Evolutionary conservation across 2,888 invertebrate genomes (phyloP), one percentile per base, ranked within the genome.

Genomic region (Perdita meconis): DNA sequence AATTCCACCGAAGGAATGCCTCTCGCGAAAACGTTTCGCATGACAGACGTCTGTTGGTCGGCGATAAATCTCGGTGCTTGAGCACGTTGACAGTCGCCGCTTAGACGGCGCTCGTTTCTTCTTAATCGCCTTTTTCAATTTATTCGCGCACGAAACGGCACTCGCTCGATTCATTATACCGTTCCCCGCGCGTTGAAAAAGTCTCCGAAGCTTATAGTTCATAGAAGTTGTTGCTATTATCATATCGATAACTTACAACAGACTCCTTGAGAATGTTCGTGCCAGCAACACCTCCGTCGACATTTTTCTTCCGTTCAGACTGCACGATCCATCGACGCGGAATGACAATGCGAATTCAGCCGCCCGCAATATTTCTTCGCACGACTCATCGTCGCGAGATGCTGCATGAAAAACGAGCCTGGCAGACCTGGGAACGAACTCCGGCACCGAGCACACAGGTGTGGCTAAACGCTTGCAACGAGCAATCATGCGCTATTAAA

Each of bases 401-500:
- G 36, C 70, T 38, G 40, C 77, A 70, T 78, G 74, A 82, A 78
- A 81, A 78, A 81, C 66, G 66, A 61, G 65, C 55, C 44, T 40
- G 55, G 53, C 63, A 75, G 78, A 82, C 47, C 69, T 72, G 82
- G 61, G 84, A 81, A 81, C 82, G 55, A 72, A 81, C 71, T 74
- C 34, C 38, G 66, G 61, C 34, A 47, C 50, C 53, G 57, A 30
- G 61, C 65, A 55, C 40, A 71, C 77, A 83, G 83, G 84, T 84
- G 82, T 74, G 80, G 77, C 74, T 82, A 82, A 79, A 80, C 80
- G 77, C 69, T 77, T 42, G 63, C 73, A 74, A 77, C 75, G 74
- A 75, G 79, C 77, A 80, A 83, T 83, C 84, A 82, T 72, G 69
- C 73, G 84, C 74, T 75, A 83, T 83, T 83, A 83, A 82, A 77